A percentile compares a stretch with the other conserved stretches of the same genome.
Conservation (phyloP, 2,113 vertebrate species). For the Dermatemys mawii region DNA sequence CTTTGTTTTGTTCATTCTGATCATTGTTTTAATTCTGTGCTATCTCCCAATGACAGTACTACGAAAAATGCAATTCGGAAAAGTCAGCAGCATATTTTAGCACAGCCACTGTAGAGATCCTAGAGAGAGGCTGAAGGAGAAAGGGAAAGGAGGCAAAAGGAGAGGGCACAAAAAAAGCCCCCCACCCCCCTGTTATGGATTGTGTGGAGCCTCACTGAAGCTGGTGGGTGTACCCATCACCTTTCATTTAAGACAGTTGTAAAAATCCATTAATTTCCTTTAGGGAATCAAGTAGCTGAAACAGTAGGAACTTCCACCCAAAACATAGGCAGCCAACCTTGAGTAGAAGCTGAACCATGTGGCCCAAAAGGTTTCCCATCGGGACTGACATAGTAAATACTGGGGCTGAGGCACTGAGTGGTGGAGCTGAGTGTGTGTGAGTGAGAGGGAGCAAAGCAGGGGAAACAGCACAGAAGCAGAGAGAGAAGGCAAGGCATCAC, state of each 20-base stretch:
- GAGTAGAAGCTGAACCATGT: background rate
- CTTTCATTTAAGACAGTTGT: background rate
- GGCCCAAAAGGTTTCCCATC: background rate
- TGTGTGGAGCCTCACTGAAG: background rate
- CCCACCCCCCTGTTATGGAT: background rate
- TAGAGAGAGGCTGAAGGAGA: background rate
- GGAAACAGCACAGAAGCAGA: too few species aligned
- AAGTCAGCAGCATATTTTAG: background rate
- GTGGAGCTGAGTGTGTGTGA: too few species aligned
- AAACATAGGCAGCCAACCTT: background rate
- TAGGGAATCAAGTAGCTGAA: background rate
- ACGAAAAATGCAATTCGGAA: background rate
- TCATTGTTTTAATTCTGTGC: slow-evolving; percentile 4
- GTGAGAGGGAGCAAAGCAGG: too few species aligned
- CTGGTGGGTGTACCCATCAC: background rate
- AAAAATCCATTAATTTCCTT: background rate
- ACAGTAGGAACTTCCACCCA: background rate
- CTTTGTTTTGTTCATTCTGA: slow-evolving; percentile 17
- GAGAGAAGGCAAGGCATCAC: too few species aligned
- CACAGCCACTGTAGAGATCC: background rate
- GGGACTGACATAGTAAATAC: background rate
- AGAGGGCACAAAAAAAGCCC: background rate
- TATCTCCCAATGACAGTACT: background rate
- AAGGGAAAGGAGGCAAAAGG: background rate
- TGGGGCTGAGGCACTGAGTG: too few species aligned